Conservation (phyloP, 2,113 vertebrate genomes). For the Brienomyrus longianalis region DNA sequence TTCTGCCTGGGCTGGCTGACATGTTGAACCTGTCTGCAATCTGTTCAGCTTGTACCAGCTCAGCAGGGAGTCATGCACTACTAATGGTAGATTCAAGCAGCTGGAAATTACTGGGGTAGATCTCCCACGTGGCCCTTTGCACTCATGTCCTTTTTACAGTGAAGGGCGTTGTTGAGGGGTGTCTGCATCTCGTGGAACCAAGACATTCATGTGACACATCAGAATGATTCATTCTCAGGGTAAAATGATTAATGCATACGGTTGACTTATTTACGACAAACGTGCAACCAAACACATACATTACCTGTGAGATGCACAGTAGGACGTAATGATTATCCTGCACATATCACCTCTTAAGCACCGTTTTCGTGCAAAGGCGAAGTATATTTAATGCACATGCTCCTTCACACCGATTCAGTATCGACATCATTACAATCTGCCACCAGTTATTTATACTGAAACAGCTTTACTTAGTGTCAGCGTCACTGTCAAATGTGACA, state of each 20-base stretch:
- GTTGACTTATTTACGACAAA: background rate
- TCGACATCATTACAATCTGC: background rate
- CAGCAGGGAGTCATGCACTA: background rate
- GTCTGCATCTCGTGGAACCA: background rate
- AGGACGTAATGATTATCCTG: background rate
- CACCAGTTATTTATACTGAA: background rate
- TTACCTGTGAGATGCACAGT: background rate
- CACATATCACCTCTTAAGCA: background rate
- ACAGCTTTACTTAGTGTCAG: background rate
- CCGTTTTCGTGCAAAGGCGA: background rate
- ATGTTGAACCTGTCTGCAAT: conserved; percentile 6
- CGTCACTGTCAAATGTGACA: conserved; percentile 8
- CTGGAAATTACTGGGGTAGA: background rate
- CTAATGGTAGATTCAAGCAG: conserved; percentile 19
- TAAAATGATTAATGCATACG: background rate
- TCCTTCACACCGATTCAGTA: background rate
- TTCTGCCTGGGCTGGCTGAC: background rate
- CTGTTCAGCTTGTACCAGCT: conserved; percentile 16
- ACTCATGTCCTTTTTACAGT: conserved; percentile 1
- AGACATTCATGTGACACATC: background rate
- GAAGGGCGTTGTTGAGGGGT: background rate
- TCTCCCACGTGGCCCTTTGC: background rate
- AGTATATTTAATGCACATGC: background rate
- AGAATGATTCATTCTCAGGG: background rate
- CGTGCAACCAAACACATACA: background rate